Evolutionary conservation across 2,888 invertebrate species (phyloP), one percentile per base, ranked within the genome.

Genomic region (Hedya salicella): DNA sequence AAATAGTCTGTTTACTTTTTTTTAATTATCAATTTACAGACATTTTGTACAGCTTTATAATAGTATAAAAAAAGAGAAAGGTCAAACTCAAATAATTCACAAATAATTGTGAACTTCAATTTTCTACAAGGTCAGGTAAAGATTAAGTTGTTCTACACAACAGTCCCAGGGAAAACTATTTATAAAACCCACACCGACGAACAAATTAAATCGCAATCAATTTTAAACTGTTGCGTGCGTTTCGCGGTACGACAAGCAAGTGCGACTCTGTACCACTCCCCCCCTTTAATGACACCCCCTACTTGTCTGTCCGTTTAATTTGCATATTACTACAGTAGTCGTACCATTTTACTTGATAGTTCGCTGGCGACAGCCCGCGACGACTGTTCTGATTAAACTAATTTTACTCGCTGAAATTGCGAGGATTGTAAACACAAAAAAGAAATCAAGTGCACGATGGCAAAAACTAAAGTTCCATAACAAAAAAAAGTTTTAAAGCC

Each of bases 311-410:
- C 59, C 82, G 78, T 85, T 85, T 86, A 88, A 90, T 91, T 91
- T 91, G 84, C 89, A 90, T 90, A 83, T 82, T 86, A 85, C 79
- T 83, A 84, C 78, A 78, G 81, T 80, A 79, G 84, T 81, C 78
- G 74, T 74, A 71, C 74, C 76, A 79, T 80, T 77, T 76, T 75
- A 75, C 76, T 71, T 49, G 46, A 60, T 57, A 48, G 57, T 62
- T 50, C 44, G 59, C 16, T 21, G 32, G n/a, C 48, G 54, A 54
- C 66, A 14, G 14, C 53, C 6, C 17, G 14, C 60, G 16, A 14
- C 39, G 25, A 49, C 40, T 48, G 65, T 53, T 17, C 25, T 48
- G 63, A 56, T 39, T 16, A 49, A 8, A 13, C 46, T 36, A 32
- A 39, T 42, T 2, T 40, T 6, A 16, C 11, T 11, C 19, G n/a